Evolutionary conservation across 2,888 invertebrate genomes (phyloP), one percentile per base, ranked within the genome.

Genomic region (Dolichopus griseipennis): DNA sequence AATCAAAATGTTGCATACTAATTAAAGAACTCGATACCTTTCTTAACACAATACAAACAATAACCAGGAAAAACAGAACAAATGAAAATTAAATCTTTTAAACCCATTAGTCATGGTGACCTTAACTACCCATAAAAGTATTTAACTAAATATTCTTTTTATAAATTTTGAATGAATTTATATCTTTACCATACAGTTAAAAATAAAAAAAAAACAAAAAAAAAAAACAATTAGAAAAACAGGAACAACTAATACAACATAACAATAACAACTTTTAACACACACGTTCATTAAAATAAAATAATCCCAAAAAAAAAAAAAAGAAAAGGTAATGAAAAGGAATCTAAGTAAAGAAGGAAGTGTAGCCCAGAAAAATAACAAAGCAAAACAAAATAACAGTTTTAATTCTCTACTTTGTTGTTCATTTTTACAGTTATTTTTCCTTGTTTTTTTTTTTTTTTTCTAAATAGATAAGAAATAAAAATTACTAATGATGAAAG

Each of bases 101-200:
- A 52, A 18, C 15, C 52, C 52, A 52, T 52, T 52, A 52, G 52
- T 52, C 52, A 52, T 52, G 52, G 52, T 52, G 52, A 52, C 52
- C 52, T 52, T 52, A 52, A 52, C 52, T 18, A 52, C 52, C 52
- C 52, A 52, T 52, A 52, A 52, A 52, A 52, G 52, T 52, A 52
- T 52, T 52, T 52, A 52, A 52, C 52, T 52, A 52, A 52, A 52
- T 52, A 52, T 52, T 52, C 52, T 52, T 52, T 52, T 52, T 41
- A n/a, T 52, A 52, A 52, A 52, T 52, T 52, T 52, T 52, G 52
- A 52, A 52, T 52, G 52, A 52, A 52, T 12, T 52, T 18, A 52
- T 52, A 52, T 52, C 52, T 15, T 52, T 52, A n/a, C n/a, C 27
- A 27, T 5, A 27, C 27, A 27, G 3, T n/a, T 4, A 27, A 27